Evolutionary conservation across 1,140 invertebrate species (phyloP), one percentile per base, ranked within the genome.

Genomic region (Plectrocnemia conspersa): DNA sequence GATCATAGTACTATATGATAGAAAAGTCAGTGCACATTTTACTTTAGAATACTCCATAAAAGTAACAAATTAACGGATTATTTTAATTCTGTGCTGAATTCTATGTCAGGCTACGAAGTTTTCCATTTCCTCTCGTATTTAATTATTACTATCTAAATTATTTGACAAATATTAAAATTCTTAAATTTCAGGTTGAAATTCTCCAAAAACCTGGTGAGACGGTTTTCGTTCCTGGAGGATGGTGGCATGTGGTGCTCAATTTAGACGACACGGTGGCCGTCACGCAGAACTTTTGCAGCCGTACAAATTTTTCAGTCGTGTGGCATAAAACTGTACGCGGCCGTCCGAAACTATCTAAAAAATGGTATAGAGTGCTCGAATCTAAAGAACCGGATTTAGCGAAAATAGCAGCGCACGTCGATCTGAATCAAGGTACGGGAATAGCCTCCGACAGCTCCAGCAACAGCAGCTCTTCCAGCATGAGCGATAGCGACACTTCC

Each of bases 211-310:
- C 96, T 32, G 96, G 96, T 24, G 97, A 99, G 70, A 97, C 95
- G 3, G 94, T 99, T 16, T 99, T 98, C 79, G 94, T 99, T 35
- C 97, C 97, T 18, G 93, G 91, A 18, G 93, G 93, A 2, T 95
- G 91, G 91, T 99, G 97, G 97, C 97, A 99, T 74, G 96, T 99
- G 27, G 97, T 99, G 13, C 75, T 99, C 5, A 99, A 99, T 76
- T 73, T 98, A 42, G 93, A 97, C 63, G 84, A 89, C 54, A 98
- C 96, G 1, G 85, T 98, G 45, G 97, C 97, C 27, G 89, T 99
- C 0, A 99, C 97, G 0, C 96, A 99, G 71, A 99, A 99, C 72
- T 99, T 98, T 71, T 94, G 91, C 70, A 97, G 93, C 57, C 79
- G 85, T 41, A 93, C 91, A 1, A 99, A 98, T 76, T 97, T 99